Evolutionary conservation across 2,113 vertebrate genomes (phyloP).

Genomic region (Chloropsis cyanopogon): DNA sequence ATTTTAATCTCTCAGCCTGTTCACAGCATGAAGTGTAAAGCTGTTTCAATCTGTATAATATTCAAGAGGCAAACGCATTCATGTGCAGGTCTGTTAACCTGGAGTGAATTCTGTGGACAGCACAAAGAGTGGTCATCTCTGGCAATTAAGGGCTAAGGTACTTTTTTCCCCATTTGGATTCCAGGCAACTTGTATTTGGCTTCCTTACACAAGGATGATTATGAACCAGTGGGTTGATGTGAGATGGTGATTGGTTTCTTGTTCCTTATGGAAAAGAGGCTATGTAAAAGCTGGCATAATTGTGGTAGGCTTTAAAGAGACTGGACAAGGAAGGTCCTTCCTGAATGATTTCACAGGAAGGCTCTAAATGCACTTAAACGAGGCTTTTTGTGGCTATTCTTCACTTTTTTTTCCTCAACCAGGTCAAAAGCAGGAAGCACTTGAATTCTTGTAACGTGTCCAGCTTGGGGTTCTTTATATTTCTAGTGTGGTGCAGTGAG

Average conservation of each 20-base stretch:
- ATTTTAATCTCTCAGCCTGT: not conserved
- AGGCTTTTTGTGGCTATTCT: not conserved
- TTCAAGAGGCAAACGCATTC: not conserved
- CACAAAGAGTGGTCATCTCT: not conserved
- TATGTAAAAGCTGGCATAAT: not conserved
- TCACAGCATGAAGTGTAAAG: not conserved
- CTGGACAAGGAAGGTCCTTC: not conserved
- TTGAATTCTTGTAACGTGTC: conserved; percentile 42
- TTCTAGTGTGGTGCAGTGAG: not conserved
- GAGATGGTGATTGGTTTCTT: not conserved
- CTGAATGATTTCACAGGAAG: conserved; percentile 32
- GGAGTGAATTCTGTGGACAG: not conserved
- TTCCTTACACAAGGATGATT: not conserved
- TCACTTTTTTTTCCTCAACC: not conserved
- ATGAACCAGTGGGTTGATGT: not conserved
- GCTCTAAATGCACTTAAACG: conserved; percentile 11
- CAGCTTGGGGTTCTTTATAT: conserved; percentile 42
- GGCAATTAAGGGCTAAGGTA: not conserved
- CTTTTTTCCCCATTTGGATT: not conserved
- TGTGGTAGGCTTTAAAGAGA: not conserved
- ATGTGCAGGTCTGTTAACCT: not conserved
- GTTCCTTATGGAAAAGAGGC: not conserved
- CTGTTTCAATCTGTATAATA: not conserved
- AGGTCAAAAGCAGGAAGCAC: conserved; percentile 63
- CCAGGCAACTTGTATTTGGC: not conserved